Conservation (phyloP, 1,140 invertebrate genomes). For the Sitodiplosis mosellana region DNA sequence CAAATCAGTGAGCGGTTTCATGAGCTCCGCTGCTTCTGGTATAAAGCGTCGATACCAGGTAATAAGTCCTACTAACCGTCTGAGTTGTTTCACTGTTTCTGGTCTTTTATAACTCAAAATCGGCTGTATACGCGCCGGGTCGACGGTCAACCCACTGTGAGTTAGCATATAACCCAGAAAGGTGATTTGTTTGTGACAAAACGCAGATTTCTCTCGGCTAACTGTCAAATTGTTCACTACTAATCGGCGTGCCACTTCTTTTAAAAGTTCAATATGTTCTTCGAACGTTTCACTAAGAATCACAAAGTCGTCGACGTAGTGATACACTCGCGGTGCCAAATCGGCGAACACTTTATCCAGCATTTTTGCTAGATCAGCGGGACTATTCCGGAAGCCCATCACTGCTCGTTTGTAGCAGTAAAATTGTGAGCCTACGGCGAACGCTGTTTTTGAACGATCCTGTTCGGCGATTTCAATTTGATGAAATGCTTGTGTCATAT, state of each 20-base stretch:
- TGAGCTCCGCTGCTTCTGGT: not conserved
- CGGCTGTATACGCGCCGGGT: not conserved
- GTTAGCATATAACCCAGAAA: not conserved
- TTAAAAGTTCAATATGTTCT: slow-evolving; percentile 24
- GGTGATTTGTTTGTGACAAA: not conserved
- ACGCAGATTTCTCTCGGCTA: not conserved
- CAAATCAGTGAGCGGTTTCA: not conserved
- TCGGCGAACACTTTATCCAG: slow-evolving; percentile 6
- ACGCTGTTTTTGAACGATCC: slow-evolving; percentile 23
- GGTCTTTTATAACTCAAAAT: not conserved
- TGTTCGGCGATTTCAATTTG: slow-evolving; percentile 11
- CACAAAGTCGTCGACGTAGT: slow-evolving; percentile 30
- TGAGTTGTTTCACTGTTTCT: not conserved
- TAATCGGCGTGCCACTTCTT: slow-evolving; percentile 3
- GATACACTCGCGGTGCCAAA: slow-evolving; percentile 11
- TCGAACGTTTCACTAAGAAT: slow-evolving; percentile 21
- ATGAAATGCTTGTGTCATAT: not conserved
- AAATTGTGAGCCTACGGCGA: slow-evolving; percentile 21
- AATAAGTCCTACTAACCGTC: not conserved
- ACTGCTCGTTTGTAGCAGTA: slow-evolving; percentile 24
- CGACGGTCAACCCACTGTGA: not conserved
- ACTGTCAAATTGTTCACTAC: slow-evolving; percentile 2
- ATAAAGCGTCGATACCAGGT: not conserved
- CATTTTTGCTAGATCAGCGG: slow-evolving; percentile 6
- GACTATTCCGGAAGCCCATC: slow-evolving; percentile 23